Conservation (phyloP, 1,140 invertebrate genomes). For the Nebria ingens region DNA sequence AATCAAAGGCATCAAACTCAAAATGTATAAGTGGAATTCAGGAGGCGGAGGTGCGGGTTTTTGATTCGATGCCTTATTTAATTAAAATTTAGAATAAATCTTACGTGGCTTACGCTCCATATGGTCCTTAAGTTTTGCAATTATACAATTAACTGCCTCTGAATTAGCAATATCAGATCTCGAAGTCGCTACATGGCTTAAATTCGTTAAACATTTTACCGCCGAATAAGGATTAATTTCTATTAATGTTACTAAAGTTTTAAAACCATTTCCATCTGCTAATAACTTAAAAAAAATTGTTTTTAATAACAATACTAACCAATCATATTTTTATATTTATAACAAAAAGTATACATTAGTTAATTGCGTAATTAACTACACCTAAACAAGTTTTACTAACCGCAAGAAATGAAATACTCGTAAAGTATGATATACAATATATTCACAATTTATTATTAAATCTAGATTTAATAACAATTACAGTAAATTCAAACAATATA, state of each 20-base stretch:
- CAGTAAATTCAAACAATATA: not conserved
- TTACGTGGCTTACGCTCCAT: not conserved
- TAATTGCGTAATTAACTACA: no score
- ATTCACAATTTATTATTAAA: no score
- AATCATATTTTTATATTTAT: no score
- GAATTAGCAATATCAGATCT: slow-evolving; percentile 4
- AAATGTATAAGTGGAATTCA: no score
- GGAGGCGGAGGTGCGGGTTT: no score
- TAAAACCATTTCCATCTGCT: slow-evolving; percentile 1
- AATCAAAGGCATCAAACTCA: no score
- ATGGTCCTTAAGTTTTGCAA: not conserved
- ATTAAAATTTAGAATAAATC: not conserved
- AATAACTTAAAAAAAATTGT: not conserved
- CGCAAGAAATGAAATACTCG: no score
- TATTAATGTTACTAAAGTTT: not conserved
- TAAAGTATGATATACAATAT: no score
- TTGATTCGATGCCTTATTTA: no score
- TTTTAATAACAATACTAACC: not conserved
- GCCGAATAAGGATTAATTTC: not conserved
- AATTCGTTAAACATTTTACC: not conserved
- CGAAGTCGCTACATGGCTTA: not conserved
- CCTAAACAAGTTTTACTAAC: no score
- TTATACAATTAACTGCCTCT: not conserved
- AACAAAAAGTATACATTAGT: no score
- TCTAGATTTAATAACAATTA: not conserved